Evolutionary conservation across 2,888 invertebrate genomes (phyloP).

Genomic region (Colostygia pectinataria): DNA sequence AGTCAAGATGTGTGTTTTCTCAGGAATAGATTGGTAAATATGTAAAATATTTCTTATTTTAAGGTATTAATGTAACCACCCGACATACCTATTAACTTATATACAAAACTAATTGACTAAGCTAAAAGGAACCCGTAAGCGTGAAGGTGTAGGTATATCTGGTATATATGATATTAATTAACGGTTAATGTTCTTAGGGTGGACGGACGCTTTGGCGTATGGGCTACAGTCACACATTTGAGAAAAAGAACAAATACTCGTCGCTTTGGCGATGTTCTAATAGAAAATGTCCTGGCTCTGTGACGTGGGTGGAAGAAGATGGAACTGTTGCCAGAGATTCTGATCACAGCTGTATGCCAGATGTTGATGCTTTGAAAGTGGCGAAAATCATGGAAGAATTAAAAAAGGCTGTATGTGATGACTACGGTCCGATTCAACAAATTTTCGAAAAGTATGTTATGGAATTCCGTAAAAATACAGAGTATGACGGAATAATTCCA

Average conservation of each 20-base stretch:
- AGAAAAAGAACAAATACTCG: constrained; percentile 6
- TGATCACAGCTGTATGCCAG: constrained; percentile 9
- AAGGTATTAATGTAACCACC: too few species aligned
- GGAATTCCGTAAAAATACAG: constrained; percentile 13
- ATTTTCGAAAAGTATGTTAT: constrained; percentile 8
- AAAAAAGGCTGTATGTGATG: constrained; percentile 10
- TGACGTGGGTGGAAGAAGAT: constrained; percentile 9
- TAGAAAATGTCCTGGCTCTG: constrained; percentile 7
- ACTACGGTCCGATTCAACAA: constrained; percentile 11
- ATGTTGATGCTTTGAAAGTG: constrained; percentile 8
- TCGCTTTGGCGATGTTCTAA: constrained; percentile 8
- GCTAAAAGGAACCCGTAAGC: too few species aligned
- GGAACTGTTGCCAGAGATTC: constrained; percentile 7
- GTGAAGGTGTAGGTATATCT: too few species aligned
- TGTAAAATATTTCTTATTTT: too few species aligned
- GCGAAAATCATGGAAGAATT: constrained; percentile 8
- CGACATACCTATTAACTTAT: too few species aligned
- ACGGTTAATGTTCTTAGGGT: constrained; percentile 1
- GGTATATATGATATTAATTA: too few species aligned
- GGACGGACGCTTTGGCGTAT: constrained; percentile 9
- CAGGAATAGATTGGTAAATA: too few species aligned
- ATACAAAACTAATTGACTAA: too few species aligned
- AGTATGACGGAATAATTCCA: constrained; percentile 10
- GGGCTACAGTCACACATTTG: constrained; percentile 5
- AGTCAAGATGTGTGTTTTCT: too few species aligned